phyloP scores from a whole-genome alignment of 2,113 vertebrate species.

The Onychostruthus taczanowskii region DNA sequence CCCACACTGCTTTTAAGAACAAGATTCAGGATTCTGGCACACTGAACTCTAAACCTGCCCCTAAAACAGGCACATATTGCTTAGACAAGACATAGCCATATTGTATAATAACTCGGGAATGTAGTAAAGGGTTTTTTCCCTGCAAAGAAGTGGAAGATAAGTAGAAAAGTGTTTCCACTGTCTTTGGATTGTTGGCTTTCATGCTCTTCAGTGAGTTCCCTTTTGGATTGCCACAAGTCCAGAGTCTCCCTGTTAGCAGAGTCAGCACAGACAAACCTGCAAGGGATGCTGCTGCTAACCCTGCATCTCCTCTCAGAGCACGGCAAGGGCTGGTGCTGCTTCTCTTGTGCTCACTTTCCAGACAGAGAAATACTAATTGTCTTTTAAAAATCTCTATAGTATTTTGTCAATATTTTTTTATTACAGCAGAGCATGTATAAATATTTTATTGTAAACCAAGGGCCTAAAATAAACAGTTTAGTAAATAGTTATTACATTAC shows the following conservation, averaged over 20 bases:
- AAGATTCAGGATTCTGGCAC: not conserved
- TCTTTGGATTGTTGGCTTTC: not conserved
- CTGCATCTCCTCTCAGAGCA: not conserved
- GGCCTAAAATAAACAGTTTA: slow-evolving; percentile 86
- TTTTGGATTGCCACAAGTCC: not conserved
- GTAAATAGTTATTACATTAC: slow-evolving; percentile 86
- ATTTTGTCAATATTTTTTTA: slow-evolving; percentile 84
- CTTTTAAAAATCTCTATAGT: slow-evolving; percentile 76
- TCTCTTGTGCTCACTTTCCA: not conserved
- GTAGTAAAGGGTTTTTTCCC: not conserved
- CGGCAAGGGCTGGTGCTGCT: slow-evolving; percentile 6
- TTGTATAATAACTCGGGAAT: not conserved
- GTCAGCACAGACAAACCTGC: not conserved
- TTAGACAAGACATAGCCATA: not conserved
- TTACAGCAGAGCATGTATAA: slow-evolving; percentile 76
- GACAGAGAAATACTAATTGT: slow-evolving; percentile 70
- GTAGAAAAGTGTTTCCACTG: not conserved
- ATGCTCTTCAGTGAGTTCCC: not conserved
- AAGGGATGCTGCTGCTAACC: not conserved
- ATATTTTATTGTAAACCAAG: slow-evolving; percentile 85
- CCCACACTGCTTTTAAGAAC: not conserved
- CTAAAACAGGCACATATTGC: not conserved
- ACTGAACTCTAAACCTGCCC: not conserved
- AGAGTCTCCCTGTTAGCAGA: not conserved
- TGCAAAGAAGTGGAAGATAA: not conserved